phyloP scores from a whole-genome alignment of 2,113 vertebrate species.

The Phylloscopus whistleri region DNA sequence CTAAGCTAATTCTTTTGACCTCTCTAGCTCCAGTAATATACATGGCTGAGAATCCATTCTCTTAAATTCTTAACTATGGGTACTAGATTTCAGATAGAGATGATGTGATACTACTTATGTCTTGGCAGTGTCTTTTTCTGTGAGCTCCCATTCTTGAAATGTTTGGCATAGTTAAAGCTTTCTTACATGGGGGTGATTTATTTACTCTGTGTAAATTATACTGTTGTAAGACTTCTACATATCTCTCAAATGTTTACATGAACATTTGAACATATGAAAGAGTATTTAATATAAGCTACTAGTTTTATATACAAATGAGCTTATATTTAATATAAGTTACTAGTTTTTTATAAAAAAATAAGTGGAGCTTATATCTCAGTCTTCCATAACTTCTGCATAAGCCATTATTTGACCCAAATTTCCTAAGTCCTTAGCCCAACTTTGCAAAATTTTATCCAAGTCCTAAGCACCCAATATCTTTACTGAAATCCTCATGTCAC shows the following conservation, averaged over 20 bases:
- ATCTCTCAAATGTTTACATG: neutral
- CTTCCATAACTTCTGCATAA: neutral
- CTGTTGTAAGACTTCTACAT: neutral
- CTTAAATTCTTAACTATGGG: neutral
- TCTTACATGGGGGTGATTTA: neutral
- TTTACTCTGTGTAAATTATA: neutral
- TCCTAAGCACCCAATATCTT: neutral
- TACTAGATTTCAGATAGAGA: neutral
- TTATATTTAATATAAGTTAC: neutral
- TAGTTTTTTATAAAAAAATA: neutral
- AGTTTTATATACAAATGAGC: neutral
- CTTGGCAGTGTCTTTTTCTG: neutral
- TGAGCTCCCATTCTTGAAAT: neutral
- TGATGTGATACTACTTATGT: neutral
- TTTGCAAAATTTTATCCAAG: neutral
- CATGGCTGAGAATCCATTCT: neutral
- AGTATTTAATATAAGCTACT: neutral
- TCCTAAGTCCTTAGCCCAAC: neutral
- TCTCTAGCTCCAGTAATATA: neutral
- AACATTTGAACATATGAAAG: neutral
- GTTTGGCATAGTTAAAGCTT: neutral
- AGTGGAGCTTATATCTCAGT: neutral
- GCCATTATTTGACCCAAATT: neutral
- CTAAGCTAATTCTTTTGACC: neutral
- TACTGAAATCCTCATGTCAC: neutral